A percentile compares a stretch with the other conserved stretches of the same genome.
Conservation (phyloP, 1,140 invertebrate genomes). For the Diorhabda sublineata region DNA sequence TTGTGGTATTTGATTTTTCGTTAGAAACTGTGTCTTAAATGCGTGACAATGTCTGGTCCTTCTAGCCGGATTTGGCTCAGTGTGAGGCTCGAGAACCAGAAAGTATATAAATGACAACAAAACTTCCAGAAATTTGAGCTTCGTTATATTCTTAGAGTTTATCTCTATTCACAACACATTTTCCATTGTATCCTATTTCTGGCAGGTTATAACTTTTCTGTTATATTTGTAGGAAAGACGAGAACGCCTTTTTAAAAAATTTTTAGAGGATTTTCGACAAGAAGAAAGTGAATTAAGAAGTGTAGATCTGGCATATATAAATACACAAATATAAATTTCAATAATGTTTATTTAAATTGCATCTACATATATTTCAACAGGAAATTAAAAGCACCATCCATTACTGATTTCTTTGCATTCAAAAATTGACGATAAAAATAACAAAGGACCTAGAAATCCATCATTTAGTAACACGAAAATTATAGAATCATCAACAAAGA, state of each 20-base stretch:
- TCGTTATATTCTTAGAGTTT: too few relatives aligned
- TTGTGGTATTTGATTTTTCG: too few relatives aligned
- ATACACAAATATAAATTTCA: constrained; percentile 21
- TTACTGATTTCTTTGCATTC: constrained; percentile 14
- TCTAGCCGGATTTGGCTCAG: too few relatives aligned
- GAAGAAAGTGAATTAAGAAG: constrained; percentile 25
- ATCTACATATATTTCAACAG: constrained; percentile 22
- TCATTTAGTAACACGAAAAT: background rate
- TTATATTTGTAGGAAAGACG: constrained; percentile 14
- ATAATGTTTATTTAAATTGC: constrained; percentile 20
- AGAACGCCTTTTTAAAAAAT: constrained; percentile 13
- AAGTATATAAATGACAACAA: too few relatives aligned
- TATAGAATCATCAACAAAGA: constrained; percentile 12
- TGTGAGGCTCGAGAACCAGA: too few relatives aligned
- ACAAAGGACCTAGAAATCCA: constrained; percentile 18
- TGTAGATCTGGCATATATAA: constrained; percentile 24
- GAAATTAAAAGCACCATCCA: constrained; percentile 23
- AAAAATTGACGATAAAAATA: constrained; percentile 17
- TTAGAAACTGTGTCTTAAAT: too few relatives aligned
- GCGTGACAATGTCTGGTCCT: too few relatives aligned
- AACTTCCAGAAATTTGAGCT: too few relatives aligned
- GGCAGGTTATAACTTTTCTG: background rate
- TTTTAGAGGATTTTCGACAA: constrained; percentile 16
- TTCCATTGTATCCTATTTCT: too few relatives aligned
- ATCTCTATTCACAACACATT: too few relatives aligned